Percentiles rank a stretch among this genome's conserved stretches.
Evolutionary conservation across 2,888 invertebrate species (phyloP).

Genomic region (Drosophila eohydei): DNA sequence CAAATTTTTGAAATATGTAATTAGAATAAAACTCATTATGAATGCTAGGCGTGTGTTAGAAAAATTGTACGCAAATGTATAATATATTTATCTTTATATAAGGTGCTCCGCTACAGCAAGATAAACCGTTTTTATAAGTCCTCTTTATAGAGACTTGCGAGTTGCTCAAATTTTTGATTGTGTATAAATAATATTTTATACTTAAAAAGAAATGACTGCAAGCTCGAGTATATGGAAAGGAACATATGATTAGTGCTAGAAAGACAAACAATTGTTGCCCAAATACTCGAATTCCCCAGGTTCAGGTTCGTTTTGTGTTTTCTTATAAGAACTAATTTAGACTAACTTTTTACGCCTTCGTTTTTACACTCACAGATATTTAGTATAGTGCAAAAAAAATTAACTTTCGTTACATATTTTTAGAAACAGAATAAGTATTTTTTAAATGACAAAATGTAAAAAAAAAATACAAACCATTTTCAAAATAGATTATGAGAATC

Average conservation of each 20-base stretch:
- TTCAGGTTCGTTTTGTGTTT: background rate
- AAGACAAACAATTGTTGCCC: background rate
- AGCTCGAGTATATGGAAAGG: background rate
- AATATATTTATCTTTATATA: background rate
- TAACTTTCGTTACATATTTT: background rate
- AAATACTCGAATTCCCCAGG: background rate
- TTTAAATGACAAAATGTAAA: background rate
- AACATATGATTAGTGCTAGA: background rate
- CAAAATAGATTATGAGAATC: background rate
- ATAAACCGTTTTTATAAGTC: no score
- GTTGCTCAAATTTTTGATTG: background rate
- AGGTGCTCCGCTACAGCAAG: background rate
- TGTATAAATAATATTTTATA: background rate
- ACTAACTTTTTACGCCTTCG: background rate
- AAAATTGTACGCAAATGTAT: background rate
- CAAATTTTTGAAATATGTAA: slow-evolving; percentile 23
- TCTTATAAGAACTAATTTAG: background rate
- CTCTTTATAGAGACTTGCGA: background rate
- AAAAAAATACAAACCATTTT: background rate
- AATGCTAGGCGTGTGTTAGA: background rate
- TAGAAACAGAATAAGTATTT: no score
- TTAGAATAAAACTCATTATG: slow-evolving; percentile 7
- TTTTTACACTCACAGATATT: background rate
- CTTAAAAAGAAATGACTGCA: background rate
- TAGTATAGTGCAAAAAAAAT: background rate